Evolutionary conservation across 2,888 invertebrate genomes (phyloP).

Genomic region (Liodrosophila aerea): DNA sequence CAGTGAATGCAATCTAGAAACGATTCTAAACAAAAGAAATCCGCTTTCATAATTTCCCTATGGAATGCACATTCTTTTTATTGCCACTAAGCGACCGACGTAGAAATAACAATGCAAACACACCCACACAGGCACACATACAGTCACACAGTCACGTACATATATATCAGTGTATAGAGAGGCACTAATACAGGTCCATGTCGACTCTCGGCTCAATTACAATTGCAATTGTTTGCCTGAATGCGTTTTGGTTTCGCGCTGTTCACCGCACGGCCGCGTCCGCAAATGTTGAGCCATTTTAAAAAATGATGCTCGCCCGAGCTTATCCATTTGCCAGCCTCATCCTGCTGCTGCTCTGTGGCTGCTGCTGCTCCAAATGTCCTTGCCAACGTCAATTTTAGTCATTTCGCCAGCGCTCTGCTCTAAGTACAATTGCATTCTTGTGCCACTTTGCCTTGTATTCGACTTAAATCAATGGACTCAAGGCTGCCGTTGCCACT

Average conservation of each 20-base stretch:
- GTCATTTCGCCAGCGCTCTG: slow-evolving; percentile 36
- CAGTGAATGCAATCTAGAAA: slow-evolving; percentile 72
- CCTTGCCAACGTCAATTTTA: slow-evolving; percentile 24
- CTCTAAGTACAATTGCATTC: slow-evolving; percentile 54
- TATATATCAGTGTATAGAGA: not conserved
- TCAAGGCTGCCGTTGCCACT: slow-evolving; percentile 23
- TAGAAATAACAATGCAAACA: slow-evolving; percentile 74
- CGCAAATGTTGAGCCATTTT: slow-evolving; percentile 60
- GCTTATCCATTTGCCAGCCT: slow-evolving; percentile 35
- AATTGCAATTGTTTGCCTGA: slow-evolving; percentile 78
- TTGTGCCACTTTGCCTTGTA: slow-evolving; percentile 44
- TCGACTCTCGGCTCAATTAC: slow-evolving; percentile 76
- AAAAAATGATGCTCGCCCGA: slow-evolving; percentile 66
- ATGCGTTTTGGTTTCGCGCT: slow-evolving; percentile 73
- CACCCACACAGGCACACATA: slow-evolving; percentile 27
- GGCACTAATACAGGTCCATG: slow-evolving; percentile 40
- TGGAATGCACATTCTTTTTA: slow-evolving; percentile 78
- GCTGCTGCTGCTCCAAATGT: not conserved
- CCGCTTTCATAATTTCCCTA: slow-evolving; percentile 78
- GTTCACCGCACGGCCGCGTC: slow-evolving; percentile 52
- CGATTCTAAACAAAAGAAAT: slow-evolving; percentile 78
- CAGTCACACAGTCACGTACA: slow-evolving; percentile 14
- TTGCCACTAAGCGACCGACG: slow-evolving; percentile 77
- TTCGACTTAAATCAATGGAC: slow-evolving; percentile 65
- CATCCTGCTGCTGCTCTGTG: not conserved